Conservation (phyloP, 2,797 vertebrate genomes). For the Catamblyrhynchus diadema region DNA sequence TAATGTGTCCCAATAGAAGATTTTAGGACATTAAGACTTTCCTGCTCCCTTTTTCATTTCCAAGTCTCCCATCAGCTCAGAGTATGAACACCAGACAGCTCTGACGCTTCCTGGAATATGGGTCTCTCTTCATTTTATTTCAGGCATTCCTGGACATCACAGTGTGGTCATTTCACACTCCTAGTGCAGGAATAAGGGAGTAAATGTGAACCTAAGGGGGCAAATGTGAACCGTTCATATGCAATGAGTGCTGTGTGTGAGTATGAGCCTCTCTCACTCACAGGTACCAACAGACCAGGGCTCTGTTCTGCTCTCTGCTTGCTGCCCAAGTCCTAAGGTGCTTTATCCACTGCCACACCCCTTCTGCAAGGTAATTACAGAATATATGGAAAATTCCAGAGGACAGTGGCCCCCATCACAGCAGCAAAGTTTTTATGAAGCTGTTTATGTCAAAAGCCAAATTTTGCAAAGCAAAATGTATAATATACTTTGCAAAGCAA, state of each 20-base stretch:
- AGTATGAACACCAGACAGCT: background rate
- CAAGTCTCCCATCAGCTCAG: background rate
- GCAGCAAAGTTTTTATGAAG: background rate
- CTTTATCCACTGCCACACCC: background rate
- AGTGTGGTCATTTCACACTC: background rate
- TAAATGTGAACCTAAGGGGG: background rate
- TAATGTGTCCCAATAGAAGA: background rate
- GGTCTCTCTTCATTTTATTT: background rate
- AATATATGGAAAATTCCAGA: background rate
- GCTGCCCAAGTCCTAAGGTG: rapidly evolving
- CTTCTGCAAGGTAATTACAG: background rate
- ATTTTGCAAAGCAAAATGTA: background rate
- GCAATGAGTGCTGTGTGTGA: rapidly evolving
- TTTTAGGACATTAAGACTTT: background rate
- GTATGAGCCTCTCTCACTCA: too few species aligned
- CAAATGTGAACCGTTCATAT: rapidly evolving
- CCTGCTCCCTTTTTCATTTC: background rate
- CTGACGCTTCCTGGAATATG: background rate
- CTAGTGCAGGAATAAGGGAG: background rate
- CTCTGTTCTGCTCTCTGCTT: background rate
- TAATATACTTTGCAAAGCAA: background rate
- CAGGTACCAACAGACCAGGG: background rate
- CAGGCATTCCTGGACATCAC: background rate
- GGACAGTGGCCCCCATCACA: background rate
- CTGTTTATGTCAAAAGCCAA: background rate